Conservation (phyloP, 2,797 vertebrate genomes). For the Tinamus major region DNA sequence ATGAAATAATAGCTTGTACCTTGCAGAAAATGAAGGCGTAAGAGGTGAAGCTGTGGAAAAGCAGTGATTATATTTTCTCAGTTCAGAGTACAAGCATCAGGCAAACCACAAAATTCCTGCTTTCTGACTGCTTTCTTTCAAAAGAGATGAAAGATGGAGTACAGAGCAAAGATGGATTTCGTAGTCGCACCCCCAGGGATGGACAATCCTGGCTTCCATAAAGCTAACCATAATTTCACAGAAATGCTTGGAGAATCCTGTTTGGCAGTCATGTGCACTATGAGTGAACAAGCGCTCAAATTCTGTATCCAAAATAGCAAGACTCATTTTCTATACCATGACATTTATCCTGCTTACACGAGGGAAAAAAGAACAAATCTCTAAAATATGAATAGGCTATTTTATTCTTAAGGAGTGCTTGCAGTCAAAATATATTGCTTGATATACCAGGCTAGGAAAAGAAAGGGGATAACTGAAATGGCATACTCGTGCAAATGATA, state of each 20-base stretch:
- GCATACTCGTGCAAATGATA: not conserved
- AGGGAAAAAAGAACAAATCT: not conserved
- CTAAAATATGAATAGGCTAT: not conserved
- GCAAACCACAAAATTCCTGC: not conserved
- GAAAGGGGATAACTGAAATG: not conserved
- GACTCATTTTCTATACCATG: not conserved
- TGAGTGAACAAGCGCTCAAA: constrained; percentile 3
- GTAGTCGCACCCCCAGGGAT: not conserved
- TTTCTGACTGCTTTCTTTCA: constrained; percentile 3
- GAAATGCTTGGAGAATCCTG: constrained; percentile 15
- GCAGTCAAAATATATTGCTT: not conserved
- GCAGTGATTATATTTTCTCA: not conserved
- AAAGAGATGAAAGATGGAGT: not conserved
- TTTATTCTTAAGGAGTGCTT: not conserved
- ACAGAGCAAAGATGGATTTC: not conserved
- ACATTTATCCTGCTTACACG: not conserved
- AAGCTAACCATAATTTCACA: constrained; percentile 39
- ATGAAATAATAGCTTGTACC: not conserved
- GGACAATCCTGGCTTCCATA: not conserved
- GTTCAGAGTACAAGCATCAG: not conserved
- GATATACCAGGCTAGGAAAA: not conserved
- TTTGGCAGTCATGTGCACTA: constrained; percentile 6
- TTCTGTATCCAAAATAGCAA: not conserved
- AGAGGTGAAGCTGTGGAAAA: constrained; percentile 8
- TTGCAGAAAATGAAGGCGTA: not conserved